These are phyloP conservation scores for Mellivora capensis DNA, from an alignment of 2,113 vertebrate species.

Conservation along the genomic window DNA sequence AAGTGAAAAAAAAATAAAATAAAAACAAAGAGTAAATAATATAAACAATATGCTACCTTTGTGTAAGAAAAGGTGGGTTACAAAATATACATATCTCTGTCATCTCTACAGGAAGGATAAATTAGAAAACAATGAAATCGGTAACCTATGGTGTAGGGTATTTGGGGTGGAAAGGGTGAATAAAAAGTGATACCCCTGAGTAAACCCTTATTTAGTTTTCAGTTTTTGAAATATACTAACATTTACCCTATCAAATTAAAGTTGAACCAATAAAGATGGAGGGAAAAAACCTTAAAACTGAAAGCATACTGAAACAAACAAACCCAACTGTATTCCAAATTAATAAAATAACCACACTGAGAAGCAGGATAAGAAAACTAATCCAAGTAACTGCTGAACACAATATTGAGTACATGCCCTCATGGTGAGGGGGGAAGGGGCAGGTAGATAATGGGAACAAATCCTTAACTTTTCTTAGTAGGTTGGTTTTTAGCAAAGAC, in stretches of 20 bases:
- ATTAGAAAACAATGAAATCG: background rate
- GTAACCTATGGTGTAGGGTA: no score
- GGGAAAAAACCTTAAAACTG: background rate
- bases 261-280: background rate
- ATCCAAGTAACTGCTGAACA: background rate
- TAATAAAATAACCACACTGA: background rate
- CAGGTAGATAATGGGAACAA: background rate
- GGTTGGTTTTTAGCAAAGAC: background rate
- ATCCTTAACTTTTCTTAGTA: background rate
- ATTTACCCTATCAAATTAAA: background rate
- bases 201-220: background rate
- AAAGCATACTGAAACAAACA: background rate
- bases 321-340: background rate
- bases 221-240: background rate
- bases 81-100: background rate
- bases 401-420: background rate
- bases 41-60: background rate
- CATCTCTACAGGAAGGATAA: background rate
- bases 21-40: background rate
- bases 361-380: background rate
- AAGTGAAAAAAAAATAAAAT: background rate
- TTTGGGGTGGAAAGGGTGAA: background rate
- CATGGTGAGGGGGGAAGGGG: fast-evolving
- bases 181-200: no score
- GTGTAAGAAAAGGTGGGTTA: background rate